These are phyloP conservation scores for Onychomys leucogaster DNA, from an alignment of 2,797 vertebrate species.

Conservation along the genomic window DNA sequence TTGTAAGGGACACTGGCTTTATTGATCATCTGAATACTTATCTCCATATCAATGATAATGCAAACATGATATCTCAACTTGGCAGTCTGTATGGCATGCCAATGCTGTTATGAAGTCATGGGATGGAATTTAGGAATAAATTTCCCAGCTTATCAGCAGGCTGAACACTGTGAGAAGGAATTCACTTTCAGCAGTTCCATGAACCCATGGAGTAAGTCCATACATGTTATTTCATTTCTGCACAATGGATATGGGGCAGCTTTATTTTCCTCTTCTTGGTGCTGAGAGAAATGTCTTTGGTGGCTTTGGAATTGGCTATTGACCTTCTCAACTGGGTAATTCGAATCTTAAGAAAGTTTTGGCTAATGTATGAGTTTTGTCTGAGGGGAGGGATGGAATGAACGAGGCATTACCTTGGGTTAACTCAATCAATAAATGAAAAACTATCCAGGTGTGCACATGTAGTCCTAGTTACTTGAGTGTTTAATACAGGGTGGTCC, in stretches of 20 bases:
- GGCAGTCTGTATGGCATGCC: constrained; percentile 68
- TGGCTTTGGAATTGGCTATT: background rate
- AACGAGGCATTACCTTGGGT: background rate
- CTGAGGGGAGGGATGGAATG: background rate
- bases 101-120: constrained; percentile 79
- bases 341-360: constrained; percentile 21
- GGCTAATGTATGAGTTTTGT: background rate
- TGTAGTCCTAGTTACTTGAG: too few relatives aligned
- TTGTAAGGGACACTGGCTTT: constrained; percentile 72
- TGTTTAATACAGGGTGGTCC: background rate
- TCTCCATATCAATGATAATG: constrained; percentile 63
- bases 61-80: constrained; percentile 67
- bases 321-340: background rate
- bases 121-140: constrained; percentile 59
- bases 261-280: constrained; percentile 12
- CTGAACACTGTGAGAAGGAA: constrained; percentile 62
- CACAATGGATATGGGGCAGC: background rate
- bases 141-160: constrained; percentile 67
- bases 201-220: constrained; percentile 36
- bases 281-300: background rate
- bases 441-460: background rate
- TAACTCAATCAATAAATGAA: background rate
- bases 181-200: constrained; percentile 63
- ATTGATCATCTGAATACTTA: constrained; percentile 75
- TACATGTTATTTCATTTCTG: constrained; percentile 46